Percentiles rank a stretch among this genome's conserved stretches.
Conservation (phyloP, 2,797 vertebrate species). For the Sylvilagus floridanus region DNA sequence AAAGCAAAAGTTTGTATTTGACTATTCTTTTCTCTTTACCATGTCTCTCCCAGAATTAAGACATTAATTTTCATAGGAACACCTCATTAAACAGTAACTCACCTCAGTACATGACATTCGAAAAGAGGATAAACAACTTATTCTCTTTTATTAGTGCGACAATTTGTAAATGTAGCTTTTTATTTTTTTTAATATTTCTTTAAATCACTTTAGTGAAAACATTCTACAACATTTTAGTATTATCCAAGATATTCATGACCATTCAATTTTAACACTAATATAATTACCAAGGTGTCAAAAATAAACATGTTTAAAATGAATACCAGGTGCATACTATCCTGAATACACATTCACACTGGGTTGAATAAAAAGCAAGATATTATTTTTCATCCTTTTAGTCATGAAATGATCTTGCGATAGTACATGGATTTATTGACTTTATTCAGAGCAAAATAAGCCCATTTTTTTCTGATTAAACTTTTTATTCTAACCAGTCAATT, state of each 20-base stretch:
- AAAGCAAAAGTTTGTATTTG: not conserved
- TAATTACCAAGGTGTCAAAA: conserved; percentile 1
- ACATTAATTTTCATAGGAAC: not conserved
- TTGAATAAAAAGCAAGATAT: not conserved
- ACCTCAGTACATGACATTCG: not conserved
- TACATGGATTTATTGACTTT: not conserved
- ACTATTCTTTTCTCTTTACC: conserved; percentile 4
- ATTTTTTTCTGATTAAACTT: not conserved
- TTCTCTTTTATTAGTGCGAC: not conserved
- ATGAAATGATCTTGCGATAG: not conserved
- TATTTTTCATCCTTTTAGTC: not conserved
- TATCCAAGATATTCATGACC: conserved; percentile 15
- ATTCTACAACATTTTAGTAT: conserved; percentile 34
- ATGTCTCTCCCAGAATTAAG: not conserved
- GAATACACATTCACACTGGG: not conserved
- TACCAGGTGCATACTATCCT: not conserved
- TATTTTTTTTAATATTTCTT: conserved; percentile 44
- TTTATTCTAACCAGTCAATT: not conserved
- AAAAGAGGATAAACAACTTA: not conserved
- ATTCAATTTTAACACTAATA: not conserved
- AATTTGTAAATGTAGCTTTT: conserved; percentile 40
- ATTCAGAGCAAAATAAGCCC: not conserved
- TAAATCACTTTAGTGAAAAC: conserved; percentile 27
- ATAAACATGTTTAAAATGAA: not conserved
- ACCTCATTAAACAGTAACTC: not conserved